phyloP scores from a whole-genome alignment of 2,797 vertebrate genomes.

The Catamblyrhynchus diadema region DNA sequence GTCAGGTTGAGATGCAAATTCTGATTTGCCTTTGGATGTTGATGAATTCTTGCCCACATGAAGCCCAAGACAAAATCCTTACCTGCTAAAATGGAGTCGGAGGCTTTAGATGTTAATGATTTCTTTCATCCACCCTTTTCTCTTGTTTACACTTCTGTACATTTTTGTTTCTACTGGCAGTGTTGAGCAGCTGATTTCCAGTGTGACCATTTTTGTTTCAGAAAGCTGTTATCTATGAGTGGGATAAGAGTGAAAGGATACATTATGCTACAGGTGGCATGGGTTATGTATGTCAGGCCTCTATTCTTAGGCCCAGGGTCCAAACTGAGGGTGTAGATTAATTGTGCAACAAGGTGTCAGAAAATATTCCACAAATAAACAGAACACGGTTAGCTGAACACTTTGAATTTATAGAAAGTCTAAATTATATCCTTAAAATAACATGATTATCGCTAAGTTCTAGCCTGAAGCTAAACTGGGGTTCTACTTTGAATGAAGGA shows the following conservation, averaged over 20 bases:
- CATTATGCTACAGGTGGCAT: constrained; percentile 40
- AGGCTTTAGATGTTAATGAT: constrained; percentile 25
- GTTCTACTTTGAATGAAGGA: constrained; percentile 71
- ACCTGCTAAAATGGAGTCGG: neutral
- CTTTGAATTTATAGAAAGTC: constrained; percentile 74
- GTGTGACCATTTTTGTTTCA: constrained; percentile 8
- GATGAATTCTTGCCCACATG: neutral
- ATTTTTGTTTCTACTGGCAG: constrained; percentile 11
- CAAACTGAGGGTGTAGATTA: constrained; percentile 72
- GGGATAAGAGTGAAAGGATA: constrained; percentile 44
- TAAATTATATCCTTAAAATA: constrained; percentile 81
- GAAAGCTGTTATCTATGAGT: neutral
- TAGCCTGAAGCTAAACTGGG: constrained; percentile 73
- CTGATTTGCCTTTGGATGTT: neutral
- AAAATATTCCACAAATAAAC: constrained; percentile 87
- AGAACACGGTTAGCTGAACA: constrained; percentile 73
- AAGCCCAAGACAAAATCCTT: neutral
- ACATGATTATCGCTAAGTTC: constrained; percentile 67
- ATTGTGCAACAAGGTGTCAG: constrained; percentile 84
- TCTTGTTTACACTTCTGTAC: neutral
- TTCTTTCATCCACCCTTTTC: constrained; percentile 49
- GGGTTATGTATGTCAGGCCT: constrained; percentile 55
- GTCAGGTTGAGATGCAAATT: neutral
- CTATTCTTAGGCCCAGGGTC: constrained; percentile 60
- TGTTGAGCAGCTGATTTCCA: constrained; percentile 13